Conservation (phyloP, 2,113 vertebrate genomes). For the Phaetusa simplex region DNA sequence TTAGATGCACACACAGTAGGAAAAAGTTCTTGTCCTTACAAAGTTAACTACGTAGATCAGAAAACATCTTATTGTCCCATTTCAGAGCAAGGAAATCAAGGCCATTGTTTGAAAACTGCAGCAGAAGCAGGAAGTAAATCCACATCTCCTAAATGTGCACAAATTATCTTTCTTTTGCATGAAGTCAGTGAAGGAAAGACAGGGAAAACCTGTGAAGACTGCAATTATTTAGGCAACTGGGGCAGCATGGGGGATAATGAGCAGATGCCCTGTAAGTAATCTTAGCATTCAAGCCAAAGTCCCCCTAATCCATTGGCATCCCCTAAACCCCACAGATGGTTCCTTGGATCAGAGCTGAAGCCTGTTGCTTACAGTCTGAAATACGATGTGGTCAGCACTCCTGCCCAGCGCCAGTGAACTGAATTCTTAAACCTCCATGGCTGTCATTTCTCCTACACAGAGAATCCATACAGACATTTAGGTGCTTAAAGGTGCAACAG, state of each 20-base stretch:
- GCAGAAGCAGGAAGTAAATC: constrained; percentile 1
- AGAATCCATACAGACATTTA: neutral
- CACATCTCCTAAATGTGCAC: neutral
- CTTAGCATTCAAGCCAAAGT: neutral
- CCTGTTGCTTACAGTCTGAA: neutral
- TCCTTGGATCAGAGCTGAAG: neutral
- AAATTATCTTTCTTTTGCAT: constrained; percentile 6
- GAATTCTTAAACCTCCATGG: neutral
- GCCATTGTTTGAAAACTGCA: constrained; percentile 48
- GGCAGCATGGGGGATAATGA: neutral
- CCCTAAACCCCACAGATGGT: rapidly evolving
- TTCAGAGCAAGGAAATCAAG: constrained; percentile 40
- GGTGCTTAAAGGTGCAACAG: neutral
- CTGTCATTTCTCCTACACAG: neutral
- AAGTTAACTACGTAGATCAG: neutral
- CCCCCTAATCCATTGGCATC: neutral
- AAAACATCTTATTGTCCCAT: constrained; percentile 22
- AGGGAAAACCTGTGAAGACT: neutral
- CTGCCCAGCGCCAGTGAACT: neutral
- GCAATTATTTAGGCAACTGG: neutral
- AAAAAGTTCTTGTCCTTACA: neutral
- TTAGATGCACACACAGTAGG: neutral
- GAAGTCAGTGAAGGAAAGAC: neutral
- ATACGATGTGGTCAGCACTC: rapidly evolving
- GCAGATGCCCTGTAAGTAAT: neutral